Base-by-base conservation (phyloP, 2,797 vertebrate species). In the Calcarius lapponicus region DNA sequence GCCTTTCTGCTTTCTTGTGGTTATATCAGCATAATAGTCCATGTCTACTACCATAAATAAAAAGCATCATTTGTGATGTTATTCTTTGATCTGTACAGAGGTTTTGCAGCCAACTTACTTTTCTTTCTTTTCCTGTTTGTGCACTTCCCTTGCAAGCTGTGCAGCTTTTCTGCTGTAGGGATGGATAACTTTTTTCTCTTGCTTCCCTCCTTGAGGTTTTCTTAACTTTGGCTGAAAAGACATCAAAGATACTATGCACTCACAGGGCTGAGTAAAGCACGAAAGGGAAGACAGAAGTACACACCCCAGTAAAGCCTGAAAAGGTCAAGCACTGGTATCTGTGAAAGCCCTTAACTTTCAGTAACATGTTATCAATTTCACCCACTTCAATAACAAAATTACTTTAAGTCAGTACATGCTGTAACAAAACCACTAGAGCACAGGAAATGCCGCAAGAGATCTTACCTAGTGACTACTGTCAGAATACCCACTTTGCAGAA, bases 151-250 rank as follows among this genome's bases (percentile, higher is more conserved):
- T 15, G 98, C 98, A 48, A 99, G 97, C 45, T 99, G 99, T 2
- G 98, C 99, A 22, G 99, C 99, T 96, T 99, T 99, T 96, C 99
- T 98, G 95, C 99, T 99, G 93, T 98, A 99, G 5, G 99, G 99
- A 93, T 99, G 99, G 90, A 98, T 96, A 58, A 98, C 98, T 91
- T 99, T 99, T 60, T 98, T 98, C 89, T 98, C 98, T 51, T 96
- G 98, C 64, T 98, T 96, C 7, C 97, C 86, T 5, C 72, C 96
- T 96, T 98, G 99, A 28, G 95, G 97, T 90, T 98, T 99, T 53
- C 88, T 97, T 80, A 90, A 91, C 94, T 99, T 99, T 47, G 99
- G 99, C 99, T 99, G 95, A 96, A 98, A 98, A 97, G 34, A 81
- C 60, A 67, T 85, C 32, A 83, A 95, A 93, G 17, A 36, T 12